Evolutionary conservation across 2,113 vertebrate genomes (phyloP).

Genomic region (Oryzias woworae): DNA sequence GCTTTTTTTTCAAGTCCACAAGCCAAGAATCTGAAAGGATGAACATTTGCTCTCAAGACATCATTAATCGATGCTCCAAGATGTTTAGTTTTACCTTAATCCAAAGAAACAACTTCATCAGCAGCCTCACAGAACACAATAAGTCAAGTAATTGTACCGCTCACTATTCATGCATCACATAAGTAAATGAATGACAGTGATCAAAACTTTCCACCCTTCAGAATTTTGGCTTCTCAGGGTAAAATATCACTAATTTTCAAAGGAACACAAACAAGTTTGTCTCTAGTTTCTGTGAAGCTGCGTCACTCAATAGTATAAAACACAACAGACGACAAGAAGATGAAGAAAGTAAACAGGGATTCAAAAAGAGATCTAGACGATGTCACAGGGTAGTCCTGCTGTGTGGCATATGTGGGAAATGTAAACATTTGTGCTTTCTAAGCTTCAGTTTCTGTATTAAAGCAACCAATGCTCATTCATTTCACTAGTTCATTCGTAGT

Average conservation of each 20-base stretch:
- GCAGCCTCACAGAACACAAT: slow-evolving; percentile 64
- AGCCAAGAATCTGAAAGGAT: slow-evolving; percentile 48
- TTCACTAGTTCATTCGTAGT: slow-evolving; percentile 25
- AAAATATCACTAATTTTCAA: neutral
- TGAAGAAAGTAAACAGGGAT: slow-evolving; percentile 41
- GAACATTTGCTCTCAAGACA: slow-evolving; percentile 32
- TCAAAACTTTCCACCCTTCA: neutral
- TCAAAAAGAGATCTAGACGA: slow-evolving; percentile 30
- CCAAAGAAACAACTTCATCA: slow-evolving; percentile 35
- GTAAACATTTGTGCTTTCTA: slow-evolving; percentile 34
- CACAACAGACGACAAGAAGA: slow-evolving; percentile 39
- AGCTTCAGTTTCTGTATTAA: slow-evolving; percentile 30
- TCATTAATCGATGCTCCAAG: slow-evolving; percentile 49
- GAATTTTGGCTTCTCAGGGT: neutral
- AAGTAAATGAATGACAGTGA: no score
- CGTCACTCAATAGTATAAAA: slow-evolving; percentile 50
- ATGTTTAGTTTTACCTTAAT: slow-evolving; percentile 57
- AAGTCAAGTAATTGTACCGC: slow-evolving; percentile 1
- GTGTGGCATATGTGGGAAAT: slow-evolving; percentile 48
- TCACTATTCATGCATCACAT: neutral
- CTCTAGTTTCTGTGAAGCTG: slow-evolving; percentile 63
- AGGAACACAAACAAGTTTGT: neutral
- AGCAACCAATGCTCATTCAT: slow-evolving; percentile 63
- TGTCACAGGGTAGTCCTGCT: slow-evolving; percentile 38
- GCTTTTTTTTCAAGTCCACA: slow-evolving; percentile 40